These are phyloP conservation scores for Tangara arthus DNA, from an alignment of 2,797 vertebrate genomes.

Conservation along the genomic window DNA sequence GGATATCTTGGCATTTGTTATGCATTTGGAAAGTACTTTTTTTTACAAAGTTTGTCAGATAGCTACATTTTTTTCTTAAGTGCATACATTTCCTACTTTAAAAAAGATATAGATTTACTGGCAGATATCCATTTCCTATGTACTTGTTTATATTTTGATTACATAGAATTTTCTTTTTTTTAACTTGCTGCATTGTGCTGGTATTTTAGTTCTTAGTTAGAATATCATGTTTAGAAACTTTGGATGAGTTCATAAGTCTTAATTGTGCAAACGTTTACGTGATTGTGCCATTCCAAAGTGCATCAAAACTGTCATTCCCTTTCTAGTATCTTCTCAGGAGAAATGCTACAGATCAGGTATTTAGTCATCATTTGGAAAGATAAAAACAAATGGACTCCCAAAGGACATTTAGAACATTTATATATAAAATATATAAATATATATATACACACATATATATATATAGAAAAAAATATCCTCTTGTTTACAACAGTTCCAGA, in stretches of 20 bases:
- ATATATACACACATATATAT: conserved; percentile 60
- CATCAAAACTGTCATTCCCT: conserved; percentile 86
- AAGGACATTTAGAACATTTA: conserved; percentile 72
- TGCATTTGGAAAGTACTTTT: conserved; percentile 65
- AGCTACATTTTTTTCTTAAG: conserved; percentile 68
- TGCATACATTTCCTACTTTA: conserved; percentile 71
- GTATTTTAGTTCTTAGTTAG: conserved; percentile 73
- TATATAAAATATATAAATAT: conserved; percentile 75
- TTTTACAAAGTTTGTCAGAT: conserved; percentile 56
- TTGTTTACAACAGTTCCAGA: conserved; percentile 82
- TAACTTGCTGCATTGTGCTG: conserved; percentile 77
- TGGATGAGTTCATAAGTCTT: conserved; percentile 85
- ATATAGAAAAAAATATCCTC: conserved; percentile 57
- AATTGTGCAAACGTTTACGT: conserved; percentile 85
- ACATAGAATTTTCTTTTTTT: conserved; percentile 74
- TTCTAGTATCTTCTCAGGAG: conserved; percentile 85
- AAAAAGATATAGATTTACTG: conserved; percentile 66
- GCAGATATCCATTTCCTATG: conserved; percentile 74
- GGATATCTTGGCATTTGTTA: conserved; percentile 72
- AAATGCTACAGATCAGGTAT: conserved; percentile 80
- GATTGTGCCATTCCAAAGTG: conserved; percentile 87
- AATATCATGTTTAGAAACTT: conserved; percentile 76
- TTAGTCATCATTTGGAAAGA: conserved; percentile 77
- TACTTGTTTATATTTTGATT: conserved; percentile 80
- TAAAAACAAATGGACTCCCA: conserved; percentile 75